These are phyloP conservation scores for Oscheius sp. DNA, from an alignment of 1,140 invertebrate genomes.

Conservation along the genomic window DNA sequence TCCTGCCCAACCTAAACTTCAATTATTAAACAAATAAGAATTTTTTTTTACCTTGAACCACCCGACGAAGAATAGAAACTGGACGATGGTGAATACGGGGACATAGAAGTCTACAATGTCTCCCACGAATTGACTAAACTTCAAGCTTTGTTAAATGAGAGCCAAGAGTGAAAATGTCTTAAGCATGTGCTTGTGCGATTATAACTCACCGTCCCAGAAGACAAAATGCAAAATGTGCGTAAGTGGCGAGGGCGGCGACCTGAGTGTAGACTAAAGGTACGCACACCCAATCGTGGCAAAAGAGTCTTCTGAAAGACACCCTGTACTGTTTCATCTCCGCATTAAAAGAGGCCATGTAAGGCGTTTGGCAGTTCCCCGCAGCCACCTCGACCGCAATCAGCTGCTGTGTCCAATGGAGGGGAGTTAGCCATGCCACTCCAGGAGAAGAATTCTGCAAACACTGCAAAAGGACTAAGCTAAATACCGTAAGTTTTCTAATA, in stretches of 20 bases:
- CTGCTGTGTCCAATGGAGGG: slow-evolving; percentile 33
- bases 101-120: slow-evolving; percentile 19
- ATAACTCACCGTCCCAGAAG: slow-evolving; percentile 26
- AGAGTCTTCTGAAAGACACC: slow-evolving; percentile 31
- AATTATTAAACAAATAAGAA: background rate
- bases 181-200: no score
- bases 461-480: background rate
- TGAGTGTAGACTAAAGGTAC: slow-evolving; percentile 35
- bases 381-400: slow-evolving; percentile 22
- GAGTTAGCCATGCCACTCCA: slow-evolving; percentile 31
- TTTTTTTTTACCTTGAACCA: slow-evolving; percentile 32
- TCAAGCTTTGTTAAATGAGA: no score
- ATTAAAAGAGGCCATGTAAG: slow-evolving; percentile 12
- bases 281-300: slow-evolving; percentile 41
- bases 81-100: slow-evolving; percentile 33
- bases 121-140: slow-evolving; percentile 15
- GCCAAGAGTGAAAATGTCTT: no score
- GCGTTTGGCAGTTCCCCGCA: slow-evolving; percentile 1
- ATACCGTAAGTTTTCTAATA: background rate
- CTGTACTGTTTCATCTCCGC: slow-evolving; percentile 29
- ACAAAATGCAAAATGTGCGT: slow-evolving; percentile 33
- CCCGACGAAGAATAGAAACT: slow-evolving; percentile 36
- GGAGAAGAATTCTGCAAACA: slow-evolving; percentile 20
- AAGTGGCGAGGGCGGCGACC: slow-evolving; percentile 37
- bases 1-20: slow-evolving; percentile 9